Percentiles rank a stretch among this genome's conserved stretches.
phyloP scores from a whole-genome alignment of 1,140 invertebrate species.

The Pentalonia nigronervosa region DNA sequence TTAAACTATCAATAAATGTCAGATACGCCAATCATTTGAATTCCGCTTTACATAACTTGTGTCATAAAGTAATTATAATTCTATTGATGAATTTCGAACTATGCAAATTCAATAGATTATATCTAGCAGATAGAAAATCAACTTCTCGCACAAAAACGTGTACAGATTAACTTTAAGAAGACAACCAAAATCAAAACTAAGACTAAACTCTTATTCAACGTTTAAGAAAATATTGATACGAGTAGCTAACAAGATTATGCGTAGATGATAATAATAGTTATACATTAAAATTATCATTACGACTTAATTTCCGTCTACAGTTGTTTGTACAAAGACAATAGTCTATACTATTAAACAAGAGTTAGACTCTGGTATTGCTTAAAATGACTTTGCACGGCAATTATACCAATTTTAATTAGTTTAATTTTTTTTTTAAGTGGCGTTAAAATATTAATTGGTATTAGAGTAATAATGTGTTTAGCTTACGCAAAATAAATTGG shows the following conservation, averaged over 20 bases:
- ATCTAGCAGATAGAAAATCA: neutral
- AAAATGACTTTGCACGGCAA: neutral
- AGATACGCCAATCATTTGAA: neutral
- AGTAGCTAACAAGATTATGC: neutral
- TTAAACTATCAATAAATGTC: conserved; percentile 9
- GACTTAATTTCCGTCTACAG: neutral
- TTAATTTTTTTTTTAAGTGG: neutral
- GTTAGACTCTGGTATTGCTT: neutral
- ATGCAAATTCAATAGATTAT: neutral
- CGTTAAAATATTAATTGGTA: neutral
- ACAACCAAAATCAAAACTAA: neutral
- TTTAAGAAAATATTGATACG: neutral
- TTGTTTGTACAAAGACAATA: neutral
- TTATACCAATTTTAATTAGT: neutral
- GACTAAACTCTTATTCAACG: neutral
- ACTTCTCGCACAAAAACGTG: neutral
- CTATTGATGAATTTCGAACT: neutral
- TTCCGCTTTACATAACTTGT: neutral
- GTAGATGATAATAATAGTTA: neutral
- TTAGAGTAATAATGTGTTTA: neutral
- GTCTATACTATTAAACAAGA: neutral
- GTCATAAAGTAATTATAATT: neutral
- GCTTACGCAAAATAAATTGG: neutral
- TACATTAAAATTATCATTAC: neutral
- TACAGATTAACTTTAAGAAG: neutral